Conservation (phyloP, 2,797 vertebrate species). For the Typhlichthys eigenmanni region DNA sequence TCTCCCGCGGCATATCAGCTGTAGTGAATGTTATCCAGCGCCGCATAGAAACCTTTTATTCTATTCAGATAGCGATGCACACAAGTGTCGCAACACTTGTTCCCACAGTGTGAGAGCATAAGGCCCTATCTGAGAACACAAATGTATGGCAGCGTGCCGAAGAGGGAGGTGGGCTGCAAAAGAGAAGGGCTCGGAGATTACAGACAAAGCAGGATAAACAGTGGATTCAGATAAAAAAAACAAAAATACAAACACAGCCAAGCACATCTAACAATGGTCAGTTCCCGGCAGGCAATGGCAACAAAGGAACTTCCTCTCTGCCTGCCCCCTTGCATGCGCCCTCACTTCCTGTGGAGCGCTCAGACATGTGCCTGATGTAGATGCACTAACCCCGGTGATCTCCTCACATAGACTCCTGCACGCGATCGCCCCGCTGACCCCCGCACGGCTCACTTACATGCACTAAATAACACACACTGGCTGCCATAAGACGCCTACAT, state of each 20-base stretch:
- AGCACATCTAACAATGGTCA: slow-evolving; percentile 75
- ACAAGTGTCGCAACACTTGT: slow-evolving; percentile 72
- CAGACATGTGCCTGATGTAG: slow-evolving; percentile 69
- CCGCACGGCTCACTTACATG: slow-evolving; percentile 25
- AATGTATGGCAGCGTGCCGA: slow-evolving; percentile 70
- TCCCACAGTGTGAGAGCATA: slow-evolving; percentile 69
- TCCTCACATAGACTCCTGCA: slow-evolving; percentile 8
- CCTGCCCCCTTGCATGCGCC: slow-evolving; percentile 71
- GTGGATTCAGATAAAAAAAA: slow-evolving; percentile 60
- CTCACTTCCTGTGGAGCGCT: slow-evolving; percentile 72
- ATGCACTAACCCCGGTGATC: slow-evolving; percentile 18
- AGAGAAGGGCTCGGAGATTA: slow-evolving; percentile 62
- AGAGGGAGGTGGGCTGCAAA: slow-evolving; percentile 53
- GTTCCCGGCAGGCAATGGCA: slow-evolving; percentile 74
- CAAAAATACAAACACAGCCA: slow-evolving; percentile 46
- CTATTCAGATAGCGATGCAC: slow-evolving; percentile 65
- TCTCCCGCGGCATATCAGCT: slow-evolving; percentile 50
- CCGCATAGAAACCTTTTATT: slow-evolving; percentile 70
- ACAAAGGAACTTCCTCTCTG: slow-evolving; percentile 79
- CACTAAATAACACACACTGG: slow-evolving; percentile 14
- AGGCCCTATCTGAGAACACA: slow-evolving; percentile 67
- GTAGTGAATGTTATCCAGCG: slow-evolving; percentile 51
- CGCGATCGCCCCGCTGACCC: slow-evolving; percentile 46
- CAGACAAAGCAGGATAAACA: slow-evolving; percentile 73
- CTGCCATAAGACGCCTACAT: slow-evolving; percentile 43